A percentile compares a stretch with the other conserved stretches of the same genome.
phyloP scores from a whole-genome alignment of 1,140 invertebrate species.

The Bombus confusus region DNA sequence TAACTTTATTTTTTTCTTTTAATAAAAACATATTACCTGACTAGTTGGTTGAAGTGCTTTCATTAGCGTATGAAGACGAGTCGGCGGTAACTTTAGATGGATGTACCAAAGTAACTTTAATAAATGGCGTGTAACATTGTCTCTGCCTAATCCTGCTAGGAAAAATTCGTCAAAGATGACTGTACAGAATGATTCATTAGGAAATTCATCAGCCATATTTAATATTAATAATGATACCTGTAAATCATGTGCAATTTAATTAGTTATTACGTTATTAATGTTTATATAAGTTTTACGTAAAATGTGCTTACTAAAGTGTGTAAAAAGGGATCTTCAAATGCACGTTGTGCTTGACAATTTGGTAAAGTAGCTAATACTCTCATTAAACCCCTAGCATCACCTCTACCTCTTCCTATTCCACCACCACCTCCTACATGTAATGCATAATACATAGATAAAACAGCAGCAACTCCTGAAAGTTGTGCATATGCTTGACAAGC shows the following conservation, averaged over 20 bases:
- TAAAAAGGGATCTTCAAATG: slow-evolving; percentile 97
- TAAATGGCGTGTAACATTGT: slow-evolving; percentile 97
- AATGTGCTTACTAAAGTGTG: slow-evolving; percentile 89
- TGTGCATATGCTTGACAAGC: slow-evolving; percentile 95
- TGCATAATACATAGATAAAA: slow-evolving; percentile 97
- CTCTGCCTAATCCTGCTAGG: slow-evolving; percentile 92
- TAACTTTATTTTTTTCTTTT: neutral
- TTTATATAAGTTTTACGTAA: neutral
- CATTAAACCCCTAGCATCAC: slow-evolving; percentile 92
- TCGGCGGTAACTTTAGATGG: slow-evolving; percentile 91
- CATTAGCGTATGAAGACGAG: slow-evolving; percentile 90
- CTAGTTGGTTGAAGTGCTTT: slow-evolving; percentile 93
- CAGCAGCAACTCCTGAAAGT: slow-evolving; percentile 94
- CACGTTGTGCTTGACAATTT: slow-evolving; percentile 94
- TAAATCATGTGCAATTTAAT: slow-evolving; percentile 50
- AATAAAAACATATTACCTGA: slow-evolving; percentile 75
- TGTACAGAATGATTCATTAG: slow-evolving; percentile 96
- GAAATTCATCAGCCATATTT: slow-evolving; percentile 95
- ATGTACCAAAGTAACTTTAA: slow-evolving; percentile 96
- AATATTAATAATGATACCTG: slow-evolving; percentile 91
- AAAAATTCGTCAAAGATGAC: slow-evolving; percentile 98
- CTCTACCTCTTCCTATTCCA: slow-evolving; percentile 87
- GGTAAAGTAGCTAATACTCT: slow-evolving; percentile 94
- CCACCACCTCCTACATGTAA: slow-evolving; percentile 93
- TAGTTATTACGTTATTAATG: slow-evolving; percentile 8